Evolutionary conservation across 1,140 invertebrate species (phyloP).

Genomic region (Tetramorium alpestre): DNA sequence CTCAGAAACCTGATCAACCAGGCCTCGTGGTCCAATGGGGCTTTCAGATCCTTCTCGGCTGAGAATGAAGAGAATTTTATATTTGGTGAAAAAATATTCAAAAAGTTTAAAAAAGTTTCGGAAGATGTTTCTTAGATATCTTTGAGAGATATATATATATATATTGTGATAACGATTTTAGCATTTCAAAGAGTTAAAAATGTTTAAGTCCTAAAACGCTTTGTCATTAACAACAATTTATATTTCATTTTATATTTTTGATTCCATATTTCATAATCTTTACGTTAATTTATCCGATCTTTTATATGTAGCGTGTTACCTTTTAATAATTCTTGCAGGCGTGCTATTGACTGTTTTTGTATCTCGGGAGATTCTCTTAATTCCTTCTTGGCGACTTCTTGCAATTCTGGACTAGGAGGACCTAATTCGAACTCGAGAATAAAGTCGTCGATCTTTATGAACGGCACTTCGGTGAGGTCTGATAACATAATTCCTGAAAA

Average conservation of each 20-base stretch:
- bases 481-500: slow-evolving; percentile 89
- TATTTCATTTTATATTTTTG: neutral
- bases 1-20: slow-evolving; percentile 92
- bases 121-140: neutral
- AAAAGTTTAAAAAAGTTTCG: neutral
- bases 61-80: slow-evolving; percentile 42
- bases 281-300: neutral
- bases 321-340: slow-evolving; percentile 89
- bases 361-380: slow-evolving; percentile 90
- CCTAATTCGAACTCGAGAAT: slow-evolving; percentile 90
- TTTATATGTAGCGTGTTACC: slow-evolving; percentile 84
- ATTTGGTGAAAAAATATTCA: neutral
- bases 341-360: slow-evolving; percentile 87
- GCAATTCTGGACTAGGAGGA: slow-evolving; percentile 86
- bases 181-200: no score
- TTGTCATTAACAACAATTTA: neutral
- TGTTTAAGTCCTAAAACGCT: neutral
- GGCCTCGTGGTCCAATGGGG: slow-evolving; percentile 89
- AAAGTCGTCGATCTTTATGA: slow-evolving; percentile 89
- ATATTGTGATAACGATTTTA: no score
- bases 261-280: neutral
- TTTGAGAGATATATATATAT: neutral
- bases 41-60: slow-evolving; percentile 90
- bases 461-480: slow-evolving; percentile 88
- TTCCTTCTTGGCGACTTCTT: slow-evolving; percentile 91